Conservation (phyloP, 2,888 invertebrate species). For the Lasioglossum pauxillum region DNA sequence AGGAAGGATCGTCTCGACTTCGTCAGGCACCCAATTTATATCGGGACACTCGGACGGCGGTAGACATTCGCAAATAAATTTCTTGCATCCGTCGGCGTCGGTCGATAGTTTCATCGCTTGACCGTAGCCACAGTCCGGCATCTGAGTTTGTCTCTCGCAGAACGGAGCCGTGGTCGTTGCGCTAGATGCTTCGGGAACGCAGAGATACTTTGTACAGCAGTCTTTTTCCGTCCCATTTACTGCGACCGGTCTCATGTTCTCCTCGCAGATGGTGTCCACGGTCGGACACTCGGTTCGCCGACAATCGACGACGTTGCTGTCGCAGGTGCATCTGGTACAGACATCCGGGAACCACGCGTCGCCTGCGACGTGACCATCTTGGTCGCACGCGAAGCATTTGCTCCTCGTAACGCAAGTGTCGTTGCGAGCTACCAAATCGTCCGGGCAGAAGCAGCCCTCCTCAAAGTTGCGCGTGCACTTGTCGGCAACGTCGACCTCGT, state of each 20-base stretch:
- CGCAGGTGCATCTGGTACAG: slow-evolving; percentile 91
- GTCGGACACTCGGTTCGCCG: slow-evolving; percentile 87
- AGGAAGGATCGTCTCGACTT: slow-evolving; percentile 85
- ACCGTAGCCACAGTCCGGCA: slow-evolving; percentile 89
- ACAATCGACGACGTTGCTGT: slow-evolving; percentile 86
- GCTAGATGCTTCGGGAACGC: slow-evolving; percentile 85
- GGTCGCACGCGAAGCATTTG: slow-evolving; percentile 91
- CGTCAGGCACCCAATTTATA: slow-evolving; percentile 83
- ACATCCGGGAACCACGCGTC: slow-evolving; percentile 89
- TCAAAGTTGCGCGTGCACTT: slow-evolving; percentile 85
- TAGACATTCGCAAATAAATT: slow-evolving; percentile 92
- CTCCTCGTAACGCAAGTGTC: slow-evolving; percentile 89
- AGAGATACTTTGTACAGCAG: slow-evolving; percentile 90
- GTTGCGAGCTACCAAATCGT: slow-evolving; percentile 89
- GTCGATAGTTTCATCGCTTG: slow-evolving; percentile 90
- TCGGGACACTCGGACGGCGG: slow-evolving; percentile 88
- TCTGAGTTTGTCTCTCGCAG: slow-evolving; percentile 88
- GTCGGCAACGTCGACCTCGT: slow-evolving; percentile 81
- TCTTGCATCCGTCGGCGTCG: slow-evolving; percentile 88
- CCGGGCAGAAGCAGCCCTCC: slow-evolving; percentile 95
- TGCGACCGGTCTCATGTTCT: slow-evolving; percentile 86
- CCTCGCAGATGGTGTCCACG: slow-evolving; percentile 87
- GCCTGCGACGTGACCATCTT: slow-evolving; percentile 89
- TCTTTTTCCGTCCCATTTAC: slow-evolving; percentile 86
- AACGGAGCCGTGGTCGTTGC: slow-evolving; percentile 85